Conservation (phyloP, 2,113 vertebrate species). For the Bos taurus region DNA sequence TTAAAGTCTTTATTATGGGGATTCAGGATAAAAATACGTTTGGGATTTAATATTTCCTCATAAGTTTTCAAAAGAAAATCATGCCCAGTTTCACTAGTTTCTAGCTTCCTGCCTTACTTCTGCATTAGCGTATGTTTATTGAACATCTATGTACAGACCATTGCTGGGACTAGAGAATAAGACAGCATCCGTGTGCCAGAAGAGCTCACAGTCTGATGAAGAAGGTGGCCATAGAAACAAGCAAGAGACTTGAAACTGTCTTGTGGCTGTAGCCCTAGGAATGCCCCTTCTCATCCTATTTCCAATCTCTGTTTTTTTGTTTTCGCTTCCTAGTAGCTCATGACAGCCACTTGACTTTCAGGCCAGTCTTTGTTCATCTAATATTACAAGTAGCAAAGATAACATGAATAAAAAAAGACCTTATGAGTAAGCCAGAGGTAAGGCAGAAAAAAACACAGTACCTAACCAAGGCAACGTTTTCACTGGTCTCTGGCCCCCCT, state of each 20-base stretch:
- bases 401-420: background rate
- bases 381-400: background rate
- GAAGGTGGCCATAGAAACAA: background rate
- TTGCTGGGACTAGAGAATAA: background rate
- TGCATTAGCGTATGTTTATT: background rate
- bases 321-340: background rate
- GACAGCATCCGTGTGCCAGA: background rate
- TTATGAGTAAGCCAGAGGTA: background rate
- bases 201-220: background rate
- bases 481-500: background rate
- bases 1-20: conserved; percentile 1
- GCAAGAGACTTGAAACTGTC: background rate
- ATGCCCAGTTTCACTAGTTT: background rate
- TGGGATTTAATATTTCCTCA: background rate
- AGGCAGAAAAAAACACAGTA: background rate
- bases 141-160: background rate
- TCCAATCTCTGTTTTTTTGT: background rate
- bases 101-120: background rate
- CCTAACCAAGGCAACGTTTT: background rate
- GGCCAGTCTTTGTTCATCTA: background rate
- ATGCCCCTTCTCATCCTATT: background rate
- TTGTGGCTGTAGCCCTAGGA: background rate
- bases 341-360: background rate
- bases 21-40: background rate
- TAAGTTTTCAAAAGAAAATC: conserved; percentile 7